phyloP scores from a whole-genome alignment of 2,113 vertebrate genomes.

The Passer domesticus region DNA sequence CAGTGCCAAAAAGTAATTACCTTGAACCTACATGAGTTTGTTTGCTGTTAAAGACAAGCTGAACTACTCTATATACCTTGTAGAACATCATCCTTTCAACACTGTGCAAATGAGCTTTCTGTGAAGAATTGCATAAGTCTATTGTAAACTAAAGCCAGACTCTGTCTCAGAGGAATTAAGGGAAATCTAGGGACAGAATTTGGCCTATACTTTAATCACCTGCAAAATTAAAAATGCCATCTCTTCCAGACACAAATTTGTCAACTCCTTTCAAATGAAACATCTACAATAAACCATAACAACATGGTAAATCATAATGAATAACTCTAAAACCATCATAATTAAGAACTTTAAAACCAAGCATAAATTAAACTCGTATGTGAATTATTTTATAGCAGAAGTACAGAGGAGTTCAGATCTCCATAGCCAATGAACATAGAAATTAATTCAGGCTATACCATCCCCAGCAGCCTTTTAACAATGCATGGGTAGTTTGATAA shows the following conservation, averaged over 20 bases:
- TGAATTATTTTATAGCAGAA: background rate
- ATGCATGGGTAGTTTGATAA: background rate
- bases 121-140: background rate
- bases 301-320: background rate
- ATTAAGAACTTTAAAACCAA: background rate
- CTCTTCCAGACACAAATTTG: background rate
- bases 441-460: background rate
- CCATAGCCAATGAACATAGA: background rate
- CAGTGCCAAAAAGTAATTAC: slow-evolving; percentile 44
- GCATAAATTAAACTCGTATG: background rate
- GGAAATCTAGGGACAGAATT: background rate
- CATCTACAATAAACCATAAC: background rate
- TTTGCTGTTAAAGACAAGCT: background rate
- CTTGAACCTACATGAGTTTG: background rate
- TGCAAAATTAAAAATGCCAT: slow-evolving; percentile 36
- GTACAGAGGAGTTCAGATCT: background rate
- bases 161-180: background rate
- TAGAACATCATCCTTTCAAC: background rate
- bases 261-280: background rate
- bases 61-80: background rate
- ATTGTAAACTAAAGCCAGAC: background rate
- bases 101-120: slow-evolving; percentile 27
- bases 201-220: background rate
- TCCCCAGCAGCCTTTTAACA: background rate
- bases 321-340: background rate